A percentile compares a stretch with the other conserved stretches of the same genome.
Evolutionary conservation across 2,888 invertebrate genomes (phyloP).

Genomic region (Xanthia togata): DNA sequence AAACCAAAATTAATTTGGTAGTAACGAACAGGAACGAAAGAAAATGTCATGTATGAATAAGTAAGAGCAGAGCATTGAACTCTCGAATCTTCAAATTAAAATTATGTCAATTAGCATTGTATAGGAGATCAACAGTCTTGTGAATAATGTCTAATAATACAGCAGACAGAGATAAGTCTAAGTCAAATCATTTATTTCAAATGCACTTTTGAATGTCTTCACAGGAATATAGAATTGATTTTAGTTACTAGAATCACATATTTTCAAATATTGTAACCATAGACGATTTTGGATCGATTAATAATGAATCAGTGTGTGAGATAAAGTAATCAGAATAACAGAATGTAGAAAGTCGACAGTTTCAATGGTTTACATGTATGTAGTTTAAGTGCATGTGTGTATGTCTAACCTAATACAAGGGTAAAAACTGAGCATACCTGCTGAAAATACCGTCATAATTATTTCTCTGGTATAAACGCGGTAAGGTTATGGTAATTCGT

Average conservation of each 20-base stretch:
- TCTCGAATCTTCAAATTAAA: neutral
- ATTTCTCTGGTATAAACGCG: constrained; percentile 18
- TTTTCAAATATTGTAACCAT: neutral
- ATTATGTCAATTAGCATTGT: too few relatives aligned
- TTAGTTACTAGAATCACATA: neutral
- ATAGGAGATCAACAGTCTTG: neutral
- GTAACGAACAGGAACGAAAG: neutral
- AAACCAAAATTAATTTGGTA: neutral
- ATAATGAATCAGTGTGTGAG: neutral
- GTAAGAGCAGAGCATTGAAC: neutral
- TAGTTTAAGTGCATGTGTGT: neutral
- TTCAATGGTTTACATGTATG: too few relatives aligned
- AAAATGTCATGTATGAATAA: neutral
- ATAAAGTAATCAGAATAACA: neutral
- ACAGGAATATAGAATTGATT: neutral
- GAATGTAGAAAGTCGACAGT: neutral
- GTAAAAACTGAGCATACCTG: neutral
- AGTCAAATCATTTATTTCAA: neutral
- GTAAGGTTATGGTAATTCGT: constrained; percentile 55
- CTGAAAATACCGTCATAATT: constrained; percentile 35
- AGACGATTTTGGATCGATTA: neutral
- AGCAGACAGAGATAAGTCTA: neutral
- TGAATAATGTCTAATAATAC: neutral
- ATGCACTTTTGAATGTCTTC: neutral
- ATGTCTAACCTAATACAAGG: too few relatives aligned